Evolutionary conservation across 2,797 vertebrate genomes (phyloP), one percentile per base, ranked within the genome.

Genomic region (Alectoris magna): DNA sequence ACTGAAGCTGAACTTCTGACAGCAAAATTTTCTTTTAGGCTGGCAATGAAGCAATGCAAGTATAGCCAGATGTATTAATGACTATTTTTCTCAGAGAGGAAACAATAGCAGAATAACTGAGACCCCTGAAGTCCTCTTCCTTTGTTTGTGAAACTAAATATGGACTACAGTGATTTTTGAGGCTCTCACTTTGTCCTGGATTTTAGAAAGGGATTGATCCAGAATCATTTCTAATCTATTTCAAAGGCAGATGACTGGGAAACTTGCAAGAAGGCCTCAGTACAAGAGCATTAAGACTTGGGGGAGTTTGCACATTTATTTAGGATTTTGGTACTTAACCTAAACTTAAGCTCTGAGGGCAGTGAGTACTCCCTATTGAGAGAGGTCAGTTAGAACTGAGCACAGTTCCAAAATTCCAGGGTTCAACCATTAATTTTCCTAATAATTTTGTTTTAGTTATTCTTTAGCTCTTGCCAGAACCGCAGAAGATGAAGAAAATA

Each of bases 401-500:
- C 55, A 76, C 4, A 69, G 60, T 71, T 74, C 72, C 44, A 53
- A 73, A 81, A 78, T 87, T 59, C 84, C 48, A 75, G 27, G 36
- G 19, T 91, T 88, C 88, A 75, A 18, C 18, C 43, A 81, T 4
- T 49, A 39, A 53, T 21, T 68, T 91, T 86, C 74, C 85, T 84
- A 68, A 69, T 85, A 90, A 88, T 58, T 70, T 75, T 3, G 0
- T 3, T 78, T 87, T 78, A 92, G 77, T 89, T 94, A 86, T 88
- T 87, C 64, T 91, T 94, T 75, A 26, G 63, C 29, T 90, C 66
- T 88, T 91, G 77, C 91, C 91, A 92, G 94, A 93, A 86, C 85
- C 91, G 75, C 79, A 95, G 90, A 19, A 91, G 53, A 94, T 73
- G 81, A 87, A 92, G 60, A 92, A 93, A 93, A 84, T 34, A 79